Base-by-base conservation (phyloP, 2,888 invertebrate genomes). In the Caenorhabditis wallacei region DNA sequence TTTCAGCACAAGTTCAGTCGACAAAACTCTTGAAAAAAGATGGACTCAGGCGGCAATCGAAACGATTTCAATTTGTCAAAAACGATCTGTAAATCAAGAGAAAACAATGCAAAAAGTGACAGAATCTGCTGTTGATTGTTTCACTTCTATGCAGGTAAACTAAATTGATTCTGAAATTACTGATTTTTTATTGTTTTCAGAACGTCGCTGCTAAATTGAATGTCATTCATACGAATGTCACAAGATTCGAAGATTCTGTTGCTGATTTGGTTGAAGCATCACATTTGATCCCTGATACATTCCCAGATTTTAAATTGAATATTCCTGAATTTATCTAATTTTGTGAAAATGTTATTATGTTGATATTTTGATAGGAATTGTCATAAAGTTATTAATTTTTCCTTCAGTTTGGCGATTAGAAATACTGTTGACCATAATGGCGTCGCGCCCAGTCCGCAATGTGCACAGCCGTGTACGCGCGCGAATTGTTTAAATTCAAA, bases 201-300 rank as follows among this genome's bases (percentile, higher is more conserved):
- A 78, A 74, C 16, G 79, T 74, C 10, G 69, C 69, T n/a, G 53
- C 74, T 3, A 68, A 63, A 46, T 22, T 82, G 70, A 82, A 82
- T 40, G 37, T 40, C 8, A 26, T 75, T 1, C 72, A 79, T 26
- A 26, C 61, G 16, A 79, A 79, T 51, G 68, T 82, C 40, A 37
- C 79, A 18, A 53, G 70, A n/a, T 46, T 82, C 16, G 82, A 82
- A 30, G 82, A 82, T 59, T 79, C 79, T 7, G 59, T 82, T 0
- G 72, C 82, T 2, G 82, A 82, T 54, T 35, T 82, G 24, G n/a
- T 53, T 5, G 82, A 82, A 24, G 82, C 82, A 0, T 37, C 61
- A 1, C 61, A 74, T 18, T 20, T 69, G 30, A 37, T 82, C n/a
- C 82, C 82, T 10, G n/a, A 40, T 7, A 54, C 26, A 22, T 61